Base-by-base conservation (phyloP, 2,888 invertebrate species). In the Cheiracanthium punctorium region DNA sequence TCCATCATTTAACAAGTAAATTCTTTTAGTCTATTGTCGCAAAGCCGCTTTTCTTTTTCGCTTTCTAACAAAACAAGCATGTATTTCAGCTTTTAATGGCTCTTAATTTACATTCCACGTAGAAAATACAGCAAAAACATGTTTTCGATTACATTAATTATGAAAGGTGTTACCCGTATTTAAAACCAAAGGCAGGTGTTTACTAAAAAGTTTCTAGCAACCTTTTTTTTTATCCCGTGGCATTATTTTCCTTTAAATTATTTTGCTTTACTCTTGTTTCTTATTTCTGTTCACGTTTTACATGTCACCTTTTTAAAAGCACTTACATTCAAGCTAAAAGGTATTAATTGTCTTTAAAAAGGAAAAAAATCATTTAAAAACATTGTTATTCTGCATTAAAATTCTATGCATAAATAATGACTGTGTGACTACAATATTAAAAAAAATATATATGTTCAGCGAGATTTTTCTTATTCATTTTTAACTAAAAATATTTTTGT, bases 361-460 rank as follows among this genome's bases (percentile, higher is more conserved):
- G 29, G 2, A 12, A 74, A 14, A 20, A 32, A 72, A 72, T 32
- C 69, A 70, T 30, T 20, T 29, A 29, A 82, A 64, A 82, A 79
- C 84, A 58, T 28, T 76, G 82, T 80, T 80, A 70, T 70, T 28
- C 58, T 52, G 84, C 73, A 79, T 85, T 85, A 79, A n/a, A 79
- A 58, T 74, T 33, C 79, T 77, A 85, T 85, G 79, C 84, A 85
- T 85, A 85, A 85, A 77, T 85, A 85, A 85, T 85, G 84, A 74
- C 84, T 74, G 73, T 79, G 74, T 58, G 12, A 58, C 1, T 4
- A 24, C 10, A 37, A 37, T n/a, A n/a, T n/a, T n/a, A 7, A 48
- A 58, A 58, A 48, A 58, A 58, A 58, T 12, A 24, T 58, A 37
- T 12, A 8, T 37, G 12, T 48, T 48, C 4, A 24, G n/a, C n/a